These are phyloP conservation scores for Lasioglossum lativentre DNA, from an alignment of 2,888 invertebrate genomes.

Conservation along the genomic window DNA sequence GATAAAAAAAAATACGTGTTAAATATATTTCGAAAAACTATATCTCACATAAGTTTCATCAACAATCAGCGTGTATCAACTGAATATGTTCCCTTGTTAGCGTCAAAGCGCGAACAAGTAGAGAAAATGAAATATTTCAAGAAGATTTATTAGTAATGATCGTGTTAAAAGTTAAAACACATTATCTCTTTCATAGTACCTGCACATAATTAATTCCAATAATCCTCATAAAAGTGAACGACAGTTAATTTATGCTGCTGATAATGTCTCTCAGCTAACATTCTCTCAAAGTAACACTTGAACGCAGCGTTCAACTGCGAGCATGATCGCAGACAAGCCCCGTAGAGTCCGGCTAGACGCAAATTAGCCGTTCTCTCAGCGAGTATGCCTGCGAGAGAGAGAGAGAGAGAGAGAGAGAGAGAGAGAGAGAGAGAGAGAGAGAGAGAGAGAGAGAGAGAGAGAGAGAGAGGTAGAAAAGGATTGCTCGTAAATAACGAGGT, in stretches of 20 bases:
- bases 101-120: background rate
- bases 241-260: background rate
- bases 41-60: no score
- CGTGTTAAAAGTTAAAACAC: no score
- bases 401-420: conserved; percentile 41
- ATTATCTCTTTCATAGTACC: no score
- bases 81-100: no score
- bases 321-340: background rate
- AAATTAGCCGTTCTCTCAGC: conserved; percentile 41
- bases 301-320: background rate
- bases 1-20: no score
- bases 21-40: no score
- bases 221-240: background rate
- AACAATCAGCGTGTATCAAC: no score
- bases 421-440: conserved; percentile 41
- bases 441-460: conserved; percentile 41
- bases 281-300: background rate
- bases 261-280: background rate
- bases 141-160: background rate
- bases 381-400: conserved; percentile 34
- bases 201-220: no score
- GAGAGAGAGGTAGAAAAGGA: conserved; percentile 43
- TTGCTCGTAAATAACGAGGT: conserved; percentile 77
- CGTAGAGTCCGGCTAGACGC: conserved; percentile 15
- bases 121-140: background rate